Conservation (phyloP, 2,888 invertebrate genomes). For the Pantelozetes paolii region DNA sequence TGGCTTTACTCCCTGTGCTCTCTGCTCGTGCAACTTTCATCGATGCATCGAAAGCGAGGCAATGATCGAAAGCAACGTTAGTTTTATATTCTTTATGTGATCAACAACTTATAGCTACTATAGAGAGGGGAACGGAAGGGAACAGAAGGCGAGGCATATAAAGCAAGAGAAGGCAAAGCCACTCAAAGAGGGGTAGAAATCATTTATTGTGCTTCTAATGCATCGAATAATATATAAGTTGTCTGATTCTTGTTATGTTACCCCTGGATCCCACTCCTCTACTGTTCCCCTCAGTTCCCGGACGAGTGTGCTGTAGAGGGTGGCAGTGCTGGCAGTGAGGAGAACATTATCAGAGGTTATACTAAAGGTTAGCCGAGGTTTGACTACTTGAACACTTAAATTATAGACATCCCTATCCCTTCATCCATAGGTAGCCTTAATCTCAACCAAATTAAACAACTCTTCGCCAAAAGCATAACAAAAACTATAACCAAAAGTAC, state of each 20-base stretch:
- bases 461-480: too few relatives aligned
- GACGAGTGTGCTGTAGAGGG: slow-evolving; percentile 23
- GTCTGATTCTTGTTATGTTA: slow-evolving; percentile 35
- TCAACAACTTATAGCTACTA: slow-evolving; percentile 32
- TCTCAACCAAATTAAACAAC: slow-evolving; percentile 21
- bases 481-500: too few relatives aligned
- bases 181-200: slow-evolving; percentile 22
- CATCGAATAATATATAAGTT: slow-evolving; percentile 27
- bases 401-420: slow-evolving; percentile 12
- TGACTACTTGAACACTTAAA: slow-evolving; percentile 34
- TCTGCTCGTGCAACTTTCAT: slow-evolving; percentile 20
- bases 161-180: slow-evolving; percentile 5
- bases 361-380: slow-evolving; percentile 31
- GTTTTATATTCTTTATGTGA: slow-evolving; percentile 26
- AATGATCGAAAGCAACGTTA: slow-evolving; percentile 8
- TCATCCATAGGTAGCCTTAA: slow-evolving; percentile 26
- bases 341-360: slow-evolving; percentile 21
- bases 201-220: slow-evolving; percentile 34
- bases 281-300: slow-evolving; percentile 23
- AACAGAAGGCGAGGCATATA: neutral
- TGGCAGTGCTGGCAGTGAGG: slow-evolving; percentile 5
- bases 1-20: neutral
- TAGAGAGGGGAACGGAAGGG: slow-evolving; percentile 8
- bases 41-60: slow-evolving; percentile 22
- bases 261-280: slow-evolving; percentile 21